A percentile compares a stretch with the other conserved stretches of the same genome.
phyloP scores from a whole-genome alignment of 2,113 vertebrate species.

The Apteryx mantelli region DNA sequence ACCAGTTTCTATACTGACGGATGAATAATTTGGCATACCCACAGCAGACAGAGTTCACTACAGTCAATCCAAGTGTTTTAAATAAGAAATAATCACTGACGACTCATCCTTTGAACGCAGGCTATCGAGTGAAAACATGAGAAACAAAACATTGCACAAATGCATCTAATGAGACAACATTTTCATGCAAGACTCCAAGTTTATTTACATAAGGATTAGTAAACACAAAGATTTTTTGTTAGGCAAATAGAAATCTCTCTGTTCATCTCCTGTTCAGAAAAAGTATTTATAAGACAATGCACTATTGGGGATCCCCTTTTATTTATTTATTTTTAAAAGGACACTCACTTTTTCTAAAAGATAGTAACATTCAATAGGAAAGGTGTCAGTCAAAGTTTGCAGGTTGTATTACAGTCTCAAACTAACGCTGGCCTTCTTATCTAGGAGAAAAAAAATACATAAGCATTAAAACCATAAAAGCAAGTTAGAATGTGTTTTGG shows the following conservation, averaged over 20 bases:
- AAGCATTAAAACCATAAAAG: background rate
- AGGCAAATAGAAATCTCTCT: background rate
- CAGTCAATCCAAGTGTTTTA: background rate
- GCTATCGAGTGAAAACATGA: background rate
- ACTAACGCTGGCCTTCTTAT: background rate
- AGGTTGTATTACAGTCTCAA: background rate
- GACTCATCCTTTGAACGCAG: background rate
- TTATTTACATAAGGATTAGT: background rate
- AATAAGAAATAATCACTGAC: background rate
- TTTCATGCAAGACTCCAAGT: background rate
- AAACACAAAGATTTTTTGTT: background rate
- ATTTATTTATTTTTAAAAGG: background rate
- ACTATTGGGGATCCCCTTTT: background rate
- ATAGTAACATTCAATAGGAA: background rate
- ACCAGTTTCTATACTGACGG: background rate
- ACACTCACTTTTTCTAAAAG: conserved; percentile 45
- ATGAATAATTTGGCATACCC: background rate
- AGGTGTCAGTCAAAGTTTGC: background rate
- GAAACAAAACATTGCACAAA: background rate
- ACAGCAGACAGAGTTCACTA: background rate
- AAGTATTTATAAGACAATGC: background rate
- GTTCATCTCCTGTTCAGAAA: background rate
- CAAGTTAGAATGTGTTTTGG: background rate
- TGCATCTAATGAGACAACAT: background rate
- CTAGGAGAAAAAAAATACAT: background rate